Evolutionary conservation across 2,888 invertebrate genomes (phyloP), one percentile per base, ranked within the genome.

Genomic region (Clostera curtula): DNA sequence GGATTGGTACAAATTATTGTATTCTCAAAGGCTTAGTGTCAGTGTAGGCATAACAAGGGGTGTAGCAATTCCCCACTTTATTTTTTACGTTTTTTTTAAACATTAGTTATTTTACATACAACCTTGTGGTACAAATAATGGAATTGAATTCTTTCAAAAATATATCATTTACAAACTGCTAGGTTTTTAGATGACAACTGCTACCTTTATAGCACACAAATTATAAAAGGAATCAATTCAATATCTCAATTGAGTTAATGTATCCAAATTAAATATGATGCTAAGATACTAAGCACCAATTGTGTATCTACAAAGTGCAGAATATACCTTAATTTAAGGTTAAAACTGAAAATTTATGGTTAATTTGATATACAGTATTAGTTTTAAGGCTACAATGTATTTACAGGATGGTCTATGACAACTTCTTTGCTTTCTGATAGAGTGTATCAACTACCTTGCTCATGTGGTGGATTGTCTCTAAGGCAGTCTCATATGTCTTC

Each of bases 361-460:
- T 75, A 72, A 50, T 70, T 72, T 72, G 72, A 75, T 80, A 75
- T 73, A 76, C 66, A 68, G 59, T 68, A 71, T 68, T 71, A 61
- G 55, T 66, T 44, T 72, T 71, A 77, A 66, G 56, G 63, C 75
- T 80, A 80, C 72, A 79, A 79, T 72, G 76, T 66, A 68, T 72
- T 71, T 71, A 75, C 61, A 69, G 43, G 51, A 39, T 33, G 52
- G 66, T 65, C 83, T 83, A 97, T 83, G 96, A 96, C 47, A 99
- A 89, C 84, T 98, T 98, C 87, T 98, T 98, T 47, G 98, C 98
- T 86, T 98, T 98, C 87, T 97, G 96, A 86, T 98, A 99, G 53
- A 99, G 89, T 27, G 98, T 96, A 82, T 99, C 99, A 54, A 99
- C 98, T 61, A 99, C 99, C 88, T 98, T 98, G 59, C 98, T 97